Conservation (phyloP, 1,140 invertebrate genomes). For the Drosophila teissieri region DNA sequence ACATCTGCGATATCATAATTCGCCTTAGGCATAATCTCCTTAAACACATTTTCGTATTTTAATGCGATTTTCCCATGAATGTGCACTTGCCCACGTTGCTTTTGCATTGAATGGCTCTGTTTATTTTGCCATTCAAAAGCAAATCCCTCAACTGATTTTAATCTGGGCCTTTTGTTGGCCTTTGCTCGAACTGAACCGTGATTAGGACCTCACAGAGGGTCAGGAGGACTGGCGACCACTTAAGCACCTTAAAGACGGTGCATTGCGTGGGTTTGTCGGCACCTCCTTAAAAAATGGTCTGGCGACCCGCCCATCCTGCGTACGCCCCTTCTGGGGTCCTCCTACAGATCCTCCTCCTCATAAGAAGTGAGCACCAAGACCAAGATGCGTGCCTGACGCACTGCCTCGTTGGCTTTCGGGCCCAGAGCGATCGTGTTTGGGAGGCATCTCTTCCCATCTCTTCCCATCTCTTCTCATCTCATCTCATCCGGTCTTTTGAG, state of each 20-base stretch:
- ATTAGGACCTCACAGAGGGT: constrained; percentile 33
- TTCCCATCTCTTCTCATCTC: too few species aligned
- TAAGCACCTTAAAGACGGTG: constrained; percentile 32
- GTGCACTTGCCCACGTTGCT: not conserved
- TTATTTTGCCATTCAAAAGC: constrained; percentile 1
- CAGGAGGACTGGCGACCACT: constrained; percentile 5
- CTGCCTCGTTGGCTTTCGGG: constrained; percentile 71
- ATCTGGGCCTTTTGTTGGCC: constrained; percentile 11
- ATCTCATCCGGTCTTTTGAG: constrained; percentile 44
- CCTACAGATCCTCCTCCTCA: not conserved
- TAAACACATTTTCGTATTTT: not conserved
- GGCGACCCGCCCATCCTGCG: constrained; percentile 1
- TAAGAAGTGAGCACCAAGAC: not conserved
- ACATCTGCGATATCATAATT: not conserved
- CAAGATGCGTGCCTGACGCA: constrained; percentile 75
- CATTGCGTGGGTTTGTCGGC: constrained; percentile 38
- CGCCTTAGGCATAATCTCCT: not conserved
- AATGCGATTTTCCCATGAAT: not conserved
- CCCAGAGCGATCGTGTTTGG: constrained; percentile 74
- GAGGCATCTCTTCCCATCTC: constrained; percentile 49
- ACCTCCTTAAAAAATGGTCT: constrained; percentile 17
- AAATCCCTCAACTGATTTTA: constrained; percentile 1
- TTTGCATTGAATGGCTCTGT: constrained; percentile 8
- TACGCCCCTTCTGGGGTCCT: not conserved
- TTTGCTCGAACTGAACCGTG: not conserved